Conservation (phyloP, 1,140 invertebrate species). For the Tachypleus tridentatus region DNA sequence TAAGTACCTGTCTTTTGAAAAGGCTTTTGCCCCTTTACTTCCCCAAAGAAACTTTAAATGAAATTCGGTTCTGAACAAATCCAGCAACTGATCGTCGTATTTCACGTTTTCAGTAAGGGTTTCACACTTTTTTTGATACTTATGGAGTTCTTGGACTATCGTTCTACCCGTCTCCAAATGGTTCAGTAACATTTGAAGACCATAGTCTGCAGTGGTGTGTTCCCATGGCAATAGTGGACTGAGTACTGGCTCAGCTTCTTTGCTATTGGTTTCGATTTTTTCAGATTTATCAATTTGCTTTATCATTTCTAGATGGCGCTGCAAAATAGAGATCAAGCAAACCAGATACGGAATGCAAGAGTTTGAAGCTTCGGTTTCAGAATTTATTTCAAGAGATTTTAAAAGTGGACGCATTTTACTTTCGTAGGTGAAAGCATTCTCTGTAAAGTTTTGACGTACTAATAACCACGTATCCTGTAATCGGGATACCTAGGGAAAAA, state of each 20-base stretch:
- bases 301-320: slow-evolving; percentile 18
- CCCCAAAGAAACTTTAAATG: slow-evolving; percentile 78
- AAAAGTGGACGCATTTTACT: slow-evolving; percentile 72
- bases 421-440: slow-evolving; percentile 82
- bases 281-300: too few species aligned
- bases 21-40: slow-evolving; percentile 51
- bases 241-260: too few species aligned
- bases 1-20: slow-evolving; percentile 49
- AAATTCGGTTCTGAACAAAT: slow-evolving; percentile 71
- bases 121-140: slow-evolving; percentile 49
- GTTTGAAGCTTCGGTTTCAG: slow-evolving; percentile 77
- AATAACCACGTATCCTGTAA: slow-evolving; percentile 60
- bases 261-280: too few species aligned
- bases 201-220: slow-evolving; percentile 50
- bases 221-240: slow-evolving; percentile 41
- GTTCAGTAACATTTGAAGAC: slow-evolving; percentile 37
- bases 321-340: slow-evolving; percentile 38
- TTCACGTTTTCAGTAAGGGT: slow-evolving; percentile 53
- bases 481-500: slow-evolving; percentile 23
- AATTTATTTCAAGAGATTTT: slow-evolving; percentile 76
- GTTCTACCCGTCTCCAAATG: slow-evolving; percentile 35
- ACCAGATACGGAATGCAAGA: slow-evolving; percentile 46
- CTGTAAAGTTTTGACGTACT: slow-evolving; percentile 68
- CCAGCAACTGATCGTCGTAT: slow-evolving; percentile 43
- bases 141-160: slow-evolving; percentile 31